Evolutionary conservation across 2,113 vertebrate species (phyloP), one percentile per base, ranked within the genome.

Genomic region (Syngnathus floridae): DNA sequence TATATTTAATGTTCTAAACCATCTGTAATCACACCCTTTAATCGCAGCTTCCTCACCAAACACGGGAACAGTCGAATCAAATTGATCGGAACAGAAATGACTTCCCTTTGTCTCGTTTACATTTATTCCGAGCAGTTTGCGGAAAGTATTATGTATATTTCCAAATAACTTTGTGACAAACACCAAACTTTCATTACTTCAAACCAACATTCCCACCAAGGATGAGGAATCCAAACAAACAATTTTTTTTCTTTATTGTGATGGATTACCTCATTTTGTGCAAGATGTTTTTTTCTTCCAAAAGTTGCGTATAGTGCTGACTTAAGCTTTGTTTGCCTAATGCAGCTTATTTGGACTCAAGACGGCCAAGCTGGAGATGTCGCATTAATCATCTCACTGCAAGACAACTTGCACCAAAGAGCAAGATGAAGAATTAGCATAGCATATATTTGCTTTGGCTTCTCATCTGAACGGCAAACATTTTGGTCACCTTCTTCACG

Each of bases 151-250:
- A 65, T 72, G 21, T 48, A 80, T 74, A 77, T 76, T n/a, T 51
- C 35, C 64, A 71, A 71, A 55, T 49, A 65, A 55, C 64, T 65
- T 58, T 49, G 21, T 49, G 8, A 66, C 57, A 67, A 61, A 56
- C 81, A 31, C 21, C 22, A 11, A 16, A 4, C 55, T 9, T 5
- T n/a, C 31, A 17, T 31, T 35, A 37, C 57, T 37, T n/a, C 40
- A 41, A 60, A 38, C 9, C 36, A 40, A 60, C 57, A 43, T 61
- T 41, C 21, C 21, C n/a, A 8, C 58, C 2, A 7, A 11, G 2
- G 55, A 64, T 71, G 71, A 37, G 36, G 65, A 56, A 69, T 73
- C n/a, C 3, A 72, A 74, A 67, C 66, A 14, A 69, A 68, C 43
- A 16, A n/a, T n/a, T 16, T 16, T 21, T 22, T 14, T 51, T 36